phyloP scores from a whole-genome alignment of 2,888 invertebrate genomes.

The Rapana venosa region DNA sequence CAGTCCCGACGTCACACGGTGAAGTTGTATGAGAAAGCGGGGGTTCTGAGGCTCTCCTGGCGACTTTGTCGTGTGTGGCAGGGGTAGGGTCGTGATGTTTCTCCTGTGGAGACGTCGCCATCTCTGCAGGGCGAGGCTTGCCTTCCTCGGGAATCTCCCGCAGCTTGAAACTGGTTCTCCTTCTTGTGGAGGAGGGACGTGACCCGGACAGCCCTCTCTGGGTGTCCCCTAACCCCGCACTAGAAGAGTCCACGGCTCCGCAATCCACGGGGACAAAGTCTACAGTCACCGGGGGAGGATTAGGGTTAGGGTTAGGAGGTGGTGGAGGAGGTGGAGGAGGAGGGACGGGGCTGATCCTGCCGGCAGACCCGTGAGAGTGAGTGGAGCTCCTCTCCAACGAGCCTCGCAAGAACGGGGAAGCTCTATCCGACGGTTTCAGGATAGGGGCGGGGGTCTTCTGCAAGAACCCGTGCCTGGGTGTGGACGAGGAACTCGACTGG shows the following conservation, averaged over 20 bases:
- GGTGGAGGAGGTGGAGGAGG: neutral
- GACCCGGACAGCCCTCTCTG: neutral
- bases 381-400: neutral
- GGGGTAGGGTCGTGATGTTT: neutral
- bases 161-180: slow-evolving; percentile 37
- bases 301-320: neutral
- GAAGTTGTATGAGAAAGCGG: neutral
- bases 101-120: neutral
- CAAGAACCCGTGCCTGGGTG: neutral
- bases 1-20: neutral
- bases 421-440: neutral
- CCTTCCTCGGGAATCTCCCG: slow-evolving; percentile 40
- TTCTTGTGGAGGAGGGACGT: slow-evolving; percentile 28
- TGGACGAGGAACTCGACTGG: neutral
- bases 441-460: neutral
- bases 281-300: neutral
- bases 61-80: neutral
- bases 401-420: neutral
- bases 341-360: slow-evolving; percentile 4
- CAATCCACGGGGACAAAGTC: neutral
- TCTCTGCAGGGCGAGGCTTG: neutral
- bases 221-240: neutral
- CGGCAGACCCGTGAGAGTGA: neutral
- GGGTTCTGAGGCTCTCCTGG: neutral
- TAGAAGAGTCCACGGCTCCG: neutral